Conservation (phyloP, 2,113 vertebrate species). For the Nannobrachium achirus region DNA sequence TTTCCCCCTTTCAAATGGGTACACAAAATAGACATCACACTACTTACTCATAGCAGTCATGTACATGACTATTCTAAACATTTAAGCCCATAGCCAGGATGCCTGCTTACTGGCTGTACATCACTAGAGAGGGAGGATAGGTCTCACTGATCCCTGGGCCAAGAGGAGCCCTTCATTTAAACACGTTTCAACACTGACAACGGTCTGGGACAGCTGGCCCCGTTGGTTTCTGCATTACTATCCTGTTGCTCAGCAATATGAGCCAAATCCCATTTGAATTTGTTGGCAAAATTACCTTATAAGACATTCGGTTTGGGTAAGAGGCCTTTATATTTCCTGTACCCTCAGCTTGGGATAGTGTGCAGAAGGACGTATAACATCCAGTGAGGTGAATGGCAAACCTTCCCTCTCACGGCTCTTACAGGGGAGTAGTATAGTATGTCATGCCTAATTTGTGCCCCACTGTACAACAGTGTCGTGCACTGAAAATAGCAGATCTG, state of each 20-base stretch:
- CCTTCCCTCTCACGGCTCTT: too few species aligned
- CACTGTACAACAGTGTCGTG: too few species aligned
- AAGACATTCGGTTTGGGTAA: too few species aligned
- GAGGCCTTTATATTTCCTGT: too few species aligned
- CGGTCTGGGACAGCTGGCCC: not conserved
- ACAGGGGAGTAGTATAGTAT: too few species aligned
- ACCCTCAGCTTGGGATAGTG: too few species aligned
- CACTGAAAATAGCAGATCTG: too few species aligned
- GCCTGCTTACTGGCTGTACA: constrained; percentile 22
- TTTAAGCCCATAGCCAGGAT: constrained; percentile 15
- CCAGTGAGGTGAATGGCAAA: too few species aligned
- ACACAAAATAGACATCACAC: constrained; percentile 5
- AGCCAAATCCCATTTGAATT: not conserved
- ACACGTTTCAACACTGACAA: constrained; percentile 2
- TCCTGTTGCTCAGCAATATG: too few species aligned
- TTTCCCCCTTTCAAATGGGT: too few species aligned
- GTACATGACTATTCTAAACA: constrained; percentile 22
- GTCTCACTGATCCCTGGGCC: constrained; percentile 20
- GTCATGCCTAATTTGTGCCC: too few species aligned
- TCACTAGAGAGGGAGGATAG: constrained; percentile 41
- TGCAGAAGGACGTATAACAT: too few species aligned
- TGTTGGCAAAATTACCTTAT: not conserved
- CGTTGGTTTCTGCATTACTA: not conserved
- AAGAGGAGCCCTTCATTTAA: constrained; percentile 6
- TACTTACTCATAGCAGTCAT: constrained; percentile 17